Percentiles rank a stretch among this genome's conserved stretches.
These are phyloP conservation scores for Ceratitis capitata DNA, from an alignment of 1,140 invertebrate genomes.

Conservation along the genomic window DNA sequence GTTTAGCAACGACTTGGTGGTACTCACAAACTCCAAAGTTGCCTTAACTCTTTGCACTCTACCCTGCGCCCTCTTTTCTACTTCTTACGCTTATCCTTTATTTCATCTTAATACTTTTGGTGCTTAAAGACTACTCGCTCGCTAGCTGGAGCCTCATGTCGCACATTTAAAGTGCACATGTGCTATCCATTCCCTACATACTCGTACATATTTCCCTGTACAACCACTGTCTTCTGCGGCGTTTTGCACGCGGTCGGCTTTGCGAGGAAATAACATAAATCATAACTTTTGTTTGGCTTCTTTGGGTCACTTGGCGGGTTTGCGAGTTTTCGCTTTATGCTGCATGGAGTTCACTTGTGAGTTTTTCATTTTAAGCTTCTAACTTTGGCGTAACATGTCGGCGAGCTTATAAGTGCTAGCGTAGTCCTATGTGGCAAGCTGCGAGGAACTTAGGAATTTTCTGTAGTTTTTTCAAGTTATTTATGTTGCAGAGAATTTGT, in stretches of 20 bases:
- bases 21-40: background rate
- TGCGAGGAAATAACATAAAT: constrained; percentile 34
- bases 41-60: background rate
- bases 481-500: no score
- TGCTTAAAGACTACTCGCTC: background rate
- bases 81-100: background rate
- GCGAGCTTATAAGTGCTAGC: background rate
- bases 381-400: background rate
- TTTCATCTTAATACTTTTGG: background rate
- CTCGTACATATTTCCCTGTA: no score
- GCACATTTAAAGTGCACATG: background rate
- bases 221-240: background rate
- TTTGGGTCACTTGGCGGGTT: constrained; percentile 39
- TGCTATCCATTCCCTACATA: background rate
- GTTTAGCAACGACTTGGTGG: background rate
- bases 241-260: background rate
- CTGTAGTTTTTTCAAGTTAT: background rate
- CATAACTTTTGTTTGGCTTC: constrained; percentile 40
- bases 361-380: background rate
- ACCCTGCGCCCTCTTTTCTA: background rate
- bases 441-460: background rate
- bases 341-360: constrained; percentile 31
- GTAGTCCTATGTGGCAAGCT: constrained; percentile 1
- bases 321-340: background rate
- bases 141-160: constrained; percentile 18